Percentiles rank a stretch among this genome's conserved stretches.
These are phyloP conservation scores for Tachina lurida DNA, from an alignment of 2,888 invertebrate species.

Conservation along the genomic window DNA sequence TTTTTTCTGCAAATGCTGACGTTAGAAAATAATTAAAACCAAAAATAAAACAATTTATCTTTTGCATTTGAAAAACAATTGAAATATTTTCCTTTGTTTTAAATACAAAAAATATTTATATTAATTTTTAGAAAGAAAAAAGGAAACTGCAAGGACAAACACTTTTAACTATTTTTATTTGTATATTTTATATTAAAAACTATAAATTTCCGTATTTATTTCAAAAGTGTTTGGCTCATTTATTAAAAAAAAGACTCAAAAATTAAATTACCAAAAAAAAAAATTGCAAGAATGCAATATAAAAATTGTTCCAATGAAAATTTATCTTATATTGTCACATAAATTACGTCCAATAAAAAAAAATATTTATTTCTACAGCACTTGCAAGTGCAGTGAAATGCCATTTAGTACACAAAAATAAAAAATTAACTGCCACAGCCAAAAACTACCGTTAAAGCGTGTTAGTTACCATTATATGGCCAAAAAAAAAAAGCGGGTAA, in stretches of 20 bases:
- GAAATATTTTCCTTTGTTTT: slow-evolving; percentile 47
- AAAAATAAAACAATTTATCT: slow-evolving; percentile 34
- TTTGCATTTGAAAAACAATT: slow-evolving; percentile 46
- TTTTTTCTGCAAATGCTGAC: slow-evolving; percentile 20
- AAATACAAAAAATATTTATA: slow-evolving; percentile 14
- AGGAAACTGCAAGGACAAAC: slow-evolving; percentile 51
- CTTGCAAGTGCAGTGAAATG: slow-evolving; percentile 62
- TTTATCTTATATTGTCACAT: slow-evolving; percentile 71
- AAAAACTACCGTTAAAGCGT: background rate
- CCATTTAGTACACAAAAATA: slow-evolving; percentile 24
- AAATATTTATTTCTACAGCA: slow-evolving; percentile 26
- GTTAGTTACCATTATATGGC: background rate
- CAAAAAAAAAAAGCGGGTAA: slow-evolving; percentile 49
- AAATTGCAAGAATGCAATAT: slow-evolving; percentile 54
- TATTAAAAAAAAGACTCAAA: slow-evolving; percentile 16
- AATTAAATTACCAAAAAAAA: background rate
- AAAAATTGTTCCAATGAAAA: slow-evolving; percentile 61
- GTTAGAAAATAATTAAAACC: slow-evolving; percentile 42
- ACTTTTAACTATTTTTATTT: slow-evolving; percentile 22
- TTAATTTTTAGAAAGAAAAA: background rate
- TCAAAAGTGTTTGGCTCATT: slow-evolving; percentile 58
- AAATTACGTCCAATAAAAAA: slow-evolving; percentile 66
- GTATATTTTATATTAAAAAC: slow-evolving; percentile 13
- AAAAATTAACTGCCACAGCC: background rate
- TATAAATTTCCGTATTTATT: slow-evolving; percentile 23